phyloP scores from a whole-genome alignment of 2,113 vertebrate species.

The Coreoperca whiteheadi region DNA sequence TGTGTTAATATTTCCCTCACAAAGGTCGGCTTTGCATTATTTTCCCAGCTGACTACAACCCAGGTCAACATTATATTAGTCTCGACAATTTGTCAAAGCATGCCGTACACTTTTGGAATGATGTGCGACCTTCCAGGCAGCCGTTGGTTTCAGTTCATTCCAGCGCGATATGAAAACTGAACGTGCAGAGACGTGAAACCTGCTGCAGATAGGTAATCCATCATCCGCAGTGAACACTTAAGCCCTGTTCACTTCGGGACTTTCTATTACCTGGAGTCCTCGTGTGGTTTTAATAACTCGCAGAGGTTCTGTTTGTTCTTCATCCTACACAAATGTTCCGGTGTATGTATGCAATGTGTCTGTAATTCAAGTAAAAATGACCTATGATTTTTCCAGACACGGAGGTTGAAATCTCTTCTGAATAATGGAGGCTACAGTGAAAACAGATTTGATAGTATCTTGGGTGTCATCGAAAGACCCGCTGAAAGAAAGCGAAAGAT shows the following conservation, averaged over 20 bases:
- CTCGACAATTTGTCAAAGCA: background rate
- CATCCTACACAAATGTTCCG: background rate
- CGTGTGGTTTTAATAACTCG: background rate
- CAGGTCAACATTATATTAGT: background rate
- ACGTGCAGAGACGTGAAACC: too few species aligned
- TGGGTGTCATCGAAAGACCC: background rate
- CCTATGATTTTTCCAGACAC: background rate
- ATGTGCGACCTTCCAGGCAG: background rate
- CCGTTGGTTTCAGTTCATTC: background rate
- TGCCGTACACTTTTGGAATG: background rate
- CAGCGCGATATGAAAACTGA: background rate
- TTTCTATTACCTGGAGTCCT: background rate
- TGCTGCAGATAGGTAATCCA: background rate
- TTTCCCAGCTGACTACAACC: background rate
- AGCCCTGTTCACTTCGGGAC: background rate
- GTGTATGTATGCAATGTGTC: background rate
- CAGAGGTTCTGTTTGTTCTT: constrained; percentile 5
- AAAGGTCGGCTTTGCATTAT: background rate
- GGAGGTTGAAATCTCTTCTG: background rate
- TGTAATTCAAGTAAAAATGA: background rate
- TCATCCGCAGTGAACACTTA: background rate
- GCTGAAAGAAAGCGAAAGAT: background rate
- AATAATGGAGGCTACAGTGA: background rate
- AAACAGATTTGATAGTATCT: background rate
- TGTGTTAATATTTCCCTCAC: background rate